phyloP scores from a whole-genome alignment of 2,888 invertebrate species.

The Cancer borealis region DNA sequence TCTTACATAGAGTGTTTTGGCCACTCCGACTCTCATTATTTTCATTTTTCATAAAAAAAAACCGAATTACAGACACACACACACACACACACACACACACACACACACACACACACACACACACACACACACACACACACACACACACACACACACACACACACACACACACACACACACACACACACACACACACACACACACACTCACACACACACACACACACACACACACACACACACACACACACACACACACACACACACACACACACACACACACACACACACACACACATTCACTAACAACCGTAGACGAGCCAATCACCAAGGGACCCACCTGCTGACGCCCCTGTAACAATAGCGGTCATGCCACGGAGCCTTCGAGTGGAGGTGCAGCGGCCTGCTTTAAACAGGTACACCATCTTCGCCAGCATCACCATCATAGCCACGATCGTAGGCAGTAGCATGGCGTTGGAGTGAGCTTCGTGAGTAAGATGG shows the following conservation, averaged over 20 bases:
- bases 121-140: no score
- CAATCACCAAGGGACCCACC: slow-evolving; percentile 2
- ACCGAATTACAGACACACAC: no score
- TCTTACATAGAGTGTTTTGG: not conserved
- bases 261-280: not conserved
- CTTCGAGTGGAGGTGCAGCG: not conserved
- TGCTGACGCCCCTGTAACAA: slow-evolving; percentile 52
- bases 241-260: no score
- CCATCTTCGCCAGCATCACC: slow-evolving; percentile 4
- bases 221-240: no score
- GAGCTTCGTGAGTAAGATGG: not conserved
- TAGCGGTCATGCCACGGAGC: slow-evolving; percentile 46
- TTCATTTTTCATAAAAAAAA: no score
- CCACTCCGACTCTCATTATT: no score
- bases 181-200: no score
- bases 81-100: no score
- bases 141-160: no score
- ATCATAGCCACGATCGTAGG: not conserved
- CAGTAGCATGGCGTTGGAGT: not conserved
- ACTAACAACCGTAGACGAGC: not conserved
- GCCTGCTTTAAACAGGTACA: not conserved
- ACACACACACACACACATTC: not conserved
- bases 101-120: no score
- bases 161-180: no score
- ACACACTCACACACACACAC: no score